Conservation (phyloP, 2,888 invertebrate genomes). For the Drosophila testacea region DNA sequence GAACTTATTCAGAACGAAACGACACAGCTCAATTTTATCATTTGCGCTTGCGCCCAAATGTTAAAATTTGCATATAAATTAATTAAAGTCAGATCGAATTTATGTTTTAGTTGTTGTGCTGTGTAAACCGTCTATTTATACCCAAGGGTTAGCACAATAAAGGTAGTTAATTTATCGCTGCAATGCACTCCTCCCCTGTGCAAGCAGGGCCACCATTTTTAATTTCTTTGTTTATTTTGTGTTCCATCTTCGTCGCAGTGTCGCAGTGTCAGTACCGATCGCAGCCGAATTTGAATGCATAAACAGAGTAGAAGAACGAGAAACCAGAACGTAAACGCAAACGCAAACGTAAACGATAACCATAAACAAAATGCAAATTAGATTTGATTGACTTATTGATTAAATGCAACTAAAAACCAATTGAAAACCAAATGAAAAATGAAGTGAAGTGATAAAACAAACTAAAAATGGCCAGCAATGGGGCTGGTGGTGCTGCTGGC, state of each 20-base stretch:
- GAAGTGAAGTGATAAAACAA: slow-evolving; percentile 54
- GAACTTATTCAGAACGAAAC: no score
- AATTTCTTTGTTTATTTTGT: slow-evolving; percentile 83
- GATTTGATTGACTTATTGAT: slow-evolving; percentile 16
- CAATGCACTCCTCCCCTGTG: slow-evolving; percentile 44
- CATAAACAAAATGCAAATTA: slow-evolving; percentile 29
- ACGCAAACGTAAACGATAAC: slow-evolving; percentile 2
- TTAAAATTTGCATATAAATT: slow-evolving; percentile 56
- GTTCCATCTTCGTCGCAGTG: slow-evolving; percentile 77
- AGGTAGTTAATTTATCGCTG: slow-evolving; percentile 32
- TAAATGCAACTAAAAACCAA: slow-evolving; percentile 21
- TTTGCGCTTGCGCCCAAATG: slow-evolving; percentile 72
- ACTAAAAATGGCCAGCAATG: slow-evolving; percentile 57
- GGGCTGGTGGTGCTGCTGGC: slow-evolving; percentile 31
- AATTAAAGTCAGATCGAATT: slow-evolving; percentile 43
- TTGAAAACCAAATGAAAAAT: slow-evolving; percentile 34
- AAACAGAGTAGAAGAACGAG: slow-evolving; percentile 42
- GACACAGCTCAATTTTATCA: slow-evolving; percentile 16
- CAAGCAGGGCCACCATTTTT: slow-evolving; percentile 78
- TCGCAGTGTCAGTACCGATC: slow-evolving; percentile 47
- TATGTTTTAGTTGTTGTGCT: slow-evolving; percentile 17
- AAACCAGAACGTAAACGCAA: slow-evolving; percentile 11
- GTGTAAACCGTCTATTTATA: slow-evolving; percentile 6
- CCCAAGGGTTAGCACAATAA: slow-evolving; percentile 15
- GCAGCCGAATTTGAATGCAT: slow-evolving; percentile 54